Evolutionary conservation across 2,113 vertebrate species (phyloP).

Genomic region (Brachirus orientalis): DNA sequence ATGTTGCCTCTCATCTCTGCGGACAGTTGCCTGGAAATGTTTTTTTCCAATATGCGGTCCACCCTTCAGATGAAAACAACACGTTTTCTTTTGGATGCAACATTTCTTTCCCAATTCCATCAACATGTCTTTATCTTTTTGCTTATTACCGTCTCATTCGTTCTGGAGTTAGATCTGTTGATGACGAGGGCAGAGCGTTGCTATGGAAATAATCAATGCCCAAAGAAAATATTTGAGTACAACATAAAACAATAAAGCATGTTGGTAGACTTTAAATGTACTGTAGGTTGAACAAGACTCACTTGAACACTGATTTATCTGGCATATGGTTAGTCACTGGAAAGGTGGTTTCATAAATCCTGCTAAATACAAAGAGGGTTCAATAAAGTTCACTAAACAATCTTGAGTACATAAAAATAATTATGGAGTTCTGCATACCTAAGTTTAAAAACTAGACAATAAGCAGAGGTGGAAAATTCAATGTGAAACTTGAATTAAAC

Average conservation of each 20-base stretch:
- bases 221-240: background rate
- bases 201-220: conserved; percentile 27
- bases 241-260: background rate
- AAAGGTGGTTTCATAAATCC: conserved; percentile 21
- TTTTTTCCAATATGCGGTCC: conserved; percentile 24
- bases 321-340: conserved; percentile 17
- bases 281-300: conserved; percentile 25
- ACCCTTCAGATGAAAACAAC: conserved; percentile 36
- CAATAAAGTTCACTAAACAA: background rate
- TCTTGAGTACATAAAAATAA: background rate
- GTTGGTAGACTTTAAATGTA: background rate
- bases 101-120: background rate
- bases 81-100: background rate
- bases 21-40: conserved; percentile 20
- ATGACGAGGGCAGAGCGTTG: background rate
- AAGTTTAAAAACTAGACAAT: background rate
- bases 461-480: too few species aligned
- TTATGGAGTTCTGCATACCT: too few species aligned
- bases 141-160: conserved; percentile 37
- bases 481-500: too few species aligned
- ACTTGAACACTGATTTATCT: conserved; percentile 48
- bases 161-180: conserved; percentile 20
- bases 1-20: conserved; percentile 12
- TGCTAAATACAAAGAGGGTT: conserved; percentile 22
- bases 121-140: background rate